Conservation (phyloP, 2,888 invertebrate genomes). For the Aquatica leii region DNA sequence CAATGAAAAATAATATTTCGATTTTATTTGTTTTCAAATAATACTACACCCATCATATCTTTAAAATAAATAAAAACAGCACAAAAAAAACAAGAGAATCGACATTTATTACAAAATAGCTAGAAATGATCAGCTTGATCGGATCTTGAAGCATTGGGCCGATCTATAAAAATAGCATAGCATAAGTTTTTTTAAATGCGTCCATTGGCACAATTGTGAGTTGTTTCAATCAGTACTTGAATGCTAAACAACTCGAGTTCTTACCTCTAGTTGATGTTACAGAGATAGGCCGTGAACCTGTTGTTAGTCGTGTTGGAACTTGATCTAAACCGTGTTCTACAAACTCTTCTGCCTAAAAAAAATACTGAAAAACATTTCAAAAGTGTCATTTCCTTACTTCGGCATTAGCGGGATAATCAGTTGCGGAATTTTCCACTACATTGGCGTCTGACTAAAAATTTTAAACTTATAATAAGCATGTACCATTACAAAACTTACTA, state of each 20-base stretch:
- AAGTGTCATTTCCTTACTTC: conserved; percentile 47
- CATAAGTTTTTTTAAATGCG: neutral
- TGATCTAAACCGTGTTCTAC: conserved; percentile 67
- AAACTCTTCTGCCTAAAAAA: too few relatives aligned
- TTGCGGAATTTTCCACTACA: conserved; percentile 44
- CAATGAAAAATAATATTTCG: neutral
- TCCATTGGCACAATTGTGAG: neutral
- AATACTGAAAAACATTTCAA: too few relatives aligned
- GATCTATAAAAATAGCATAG: conserved; percentile 40
- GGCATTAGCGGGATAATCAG: conserved; percentile 49
- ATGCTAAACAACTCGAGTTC: too few relatives aligned
- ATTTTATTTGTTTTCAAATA: neutral
- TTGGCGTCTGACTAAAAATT: conserved; percentile 46
- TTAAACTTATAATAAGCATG: neutral
- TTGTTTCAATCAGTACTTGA: neutral
- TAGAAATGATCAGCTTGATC: conserved; percentile 47
- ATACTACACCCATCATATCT: neutral
- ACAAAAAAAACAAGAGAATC: conserved; percentile 1
- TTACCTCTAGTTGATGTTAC: conserved; percentile 56
- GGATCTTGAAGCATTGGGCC: conserved; percentile 43
- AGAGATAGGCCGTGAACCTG: conserved; percentile 51
- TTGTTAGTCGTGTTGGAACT: conserved; percentile 68
- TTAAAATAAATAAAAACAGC: neutral
- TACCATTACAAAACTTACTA: conserved; percentile 23
- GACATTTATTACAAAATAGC: conserved; percentile 13